These are phyloP conservation scores for Pseudochirops corinnae DNA, from an alignment of 2,797 vertebrate genomes.

Conservation along the genomic window DNA sequence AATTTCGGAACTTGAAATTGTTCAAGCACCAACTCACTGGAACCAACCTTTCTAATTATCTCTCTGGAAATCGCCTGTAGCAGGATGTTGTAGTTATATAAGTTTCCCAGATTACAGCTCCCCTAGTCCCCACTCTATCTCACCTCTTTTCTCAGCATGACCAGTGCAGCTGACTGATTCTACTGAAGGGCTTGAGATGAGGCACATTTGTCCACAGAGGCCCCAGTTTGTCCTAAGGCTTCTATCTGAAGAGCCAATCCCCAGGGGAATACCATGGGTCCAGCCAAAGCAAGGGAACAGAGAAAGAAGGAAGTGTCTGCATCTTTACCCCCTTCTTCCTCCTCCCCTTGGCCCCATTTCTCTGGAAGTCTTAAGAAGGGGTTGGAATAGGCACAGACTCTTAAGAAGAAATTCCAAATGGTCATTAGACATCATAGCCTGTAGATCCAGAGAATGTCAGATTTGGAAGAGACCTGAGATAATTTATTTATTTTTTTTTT, in stretches of 20 bases:
- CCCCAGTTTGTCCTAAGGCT: neutral
- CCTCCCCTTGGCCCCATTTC: neutral
- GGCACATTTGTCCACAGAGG: neutral
- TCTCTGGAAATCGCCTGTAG: neutral
- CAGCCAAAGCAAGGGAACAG: neutral
- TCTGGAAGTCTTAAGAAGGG: neutral
- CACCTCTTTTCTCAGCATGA: neutral
- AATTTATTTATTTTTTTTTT: too few relatives aligned
- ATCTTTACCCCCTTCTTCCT: neutral
- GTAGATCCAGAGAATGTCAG: neutral
- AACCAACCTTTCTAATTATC: neutral
- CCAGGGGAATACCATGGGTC: neutral
- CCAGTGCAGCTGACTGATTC: neutral
- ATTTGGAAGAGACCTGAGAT: neutral
- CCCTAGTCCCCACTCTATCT: neutral
- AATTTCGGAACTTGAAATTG: neutral
- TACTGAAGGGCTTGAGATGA: neutral
- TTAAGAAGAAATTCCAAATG: neutral
- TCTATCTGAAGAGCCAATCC: neutral
- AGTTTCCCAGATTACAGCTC: neutral
- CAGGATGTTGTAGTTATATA: slow-evolving; percentile 7
- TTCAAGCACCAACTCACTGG: neutral
- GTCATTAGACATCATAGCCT: neutral
- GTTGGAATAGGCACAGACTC: neutral
- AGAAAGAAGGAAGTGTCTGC: neutral